Conservation (phyloP, 2,888 invertebrate species). For the Acleris sparsana region DNA sequence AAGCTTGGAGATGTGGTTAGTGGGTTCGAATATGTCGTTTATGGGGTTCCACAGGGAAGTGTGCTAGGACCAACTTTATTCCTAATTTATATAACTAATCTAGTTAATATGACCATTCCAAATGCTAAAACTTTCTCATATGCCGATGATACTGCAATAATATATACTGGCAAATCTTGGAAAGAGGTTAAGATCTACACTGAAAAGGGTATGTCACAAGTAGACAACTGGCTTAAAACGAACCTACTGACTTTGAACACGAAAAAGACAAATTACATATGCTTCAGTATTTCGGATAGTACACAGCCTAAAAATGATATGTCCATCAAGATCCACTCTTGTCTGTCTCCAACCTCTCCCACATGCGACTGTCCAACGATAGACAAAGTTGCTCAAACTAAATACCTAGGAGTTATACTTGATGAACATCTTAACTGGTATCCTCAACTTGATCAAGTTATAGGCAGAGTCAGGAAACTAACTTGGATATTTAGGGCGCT, state of each 20-base stretch:
- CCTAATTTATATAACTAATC: no score
- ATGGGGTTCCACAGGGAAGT: no score
- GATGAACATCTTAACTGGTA: not conserved
- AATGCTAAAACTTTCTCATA: constrained; percentile 1
- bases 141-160: constrained; percentile 3
- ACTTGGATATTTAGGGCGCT: no score
- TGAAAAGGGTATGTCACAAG: no score
- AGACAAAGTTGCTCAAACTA: not conserved
- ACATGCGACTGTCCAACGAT: not conserved
- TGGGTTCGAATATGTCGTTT: no score
- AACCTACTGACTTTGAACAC: not conserved
- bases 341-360: not conserved
- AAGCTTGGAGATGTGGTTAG: no score
- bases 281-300: not conserved
- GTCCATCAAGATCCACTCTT: not conserved
- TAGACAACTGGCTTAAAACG: no score
- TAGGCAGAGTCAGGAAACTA: no score
- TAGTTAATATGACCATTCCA: not conserved
- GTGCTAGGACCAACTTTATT: no score
- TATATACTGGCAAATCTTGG: constrained; percentile 1
- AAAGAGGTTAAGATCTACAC: no score
- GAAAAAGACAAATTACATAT: not conserved
- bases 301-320: not conserved
- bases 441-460: not conserved
- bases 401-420: not conserved